Percentiles rank a stretch among this genome's conserved stretches.
phyloP scores from a whole-genome alignment of 2,888 invertebrate species.

The Omphaloscelis lunosa region DNA sequence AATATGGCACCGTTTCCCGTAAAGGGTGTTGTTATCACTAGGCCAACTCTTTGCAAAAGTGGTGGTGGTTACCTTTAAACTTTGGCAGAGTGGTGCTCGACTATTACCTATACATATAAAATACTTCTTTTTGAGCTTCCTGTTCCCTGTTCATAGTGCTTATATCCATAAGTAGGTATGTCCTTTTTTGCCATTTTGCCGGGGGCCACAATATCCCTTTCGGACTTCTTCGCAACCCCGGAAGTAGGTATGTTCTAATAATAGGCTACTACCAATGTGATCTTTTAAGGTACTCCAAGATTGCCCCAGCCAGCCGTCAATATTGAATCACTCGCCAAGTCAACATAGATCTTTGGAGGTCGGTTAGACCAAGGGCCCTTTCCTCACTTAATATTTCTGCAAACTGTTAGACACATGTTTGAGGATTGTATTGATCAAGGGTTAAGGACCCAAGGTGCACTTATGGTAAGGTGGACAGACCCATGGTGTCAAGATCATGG shows the following conservation, averaged over 20 bases:
- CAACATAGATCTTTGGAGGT: not conserved
- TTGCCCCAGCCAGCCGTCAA: not conserved
- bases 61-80: not conserved
- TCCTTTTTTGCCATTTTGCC: too few species aligned
- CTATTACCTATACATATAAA: not conserved
- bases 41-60: not conserved
- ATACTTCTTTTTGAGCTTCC: too few species aligned
- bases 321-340: conserved; percentile 5
- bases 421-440: not conserved
- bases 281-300: not conserved
- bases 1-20: not conserved
- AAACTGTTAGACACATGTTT: not conserved
- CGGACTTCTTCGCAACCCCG: too few species aligned
- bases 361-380: not conserved
- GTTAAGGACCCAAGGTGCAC: too few species aligned
- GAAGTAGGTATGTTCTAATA: not conserved
- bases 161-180: not conserved
- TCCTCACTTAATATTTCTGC: not conserved
- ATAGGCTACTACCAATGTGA: too few species aligned
- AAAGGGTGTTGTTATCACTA: not conserved
- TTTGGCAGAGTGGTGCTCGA: not conserved
- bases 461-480: too few species aligned
- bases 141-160: too few species aligned
- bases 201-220: too few species aligned
- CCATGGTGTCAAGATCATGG: conserved; percentile 1